phyloP scores from a whole-genome alignment of 2,113 vertebrate genomes.

The Variabilichromis moorii region DNA sequence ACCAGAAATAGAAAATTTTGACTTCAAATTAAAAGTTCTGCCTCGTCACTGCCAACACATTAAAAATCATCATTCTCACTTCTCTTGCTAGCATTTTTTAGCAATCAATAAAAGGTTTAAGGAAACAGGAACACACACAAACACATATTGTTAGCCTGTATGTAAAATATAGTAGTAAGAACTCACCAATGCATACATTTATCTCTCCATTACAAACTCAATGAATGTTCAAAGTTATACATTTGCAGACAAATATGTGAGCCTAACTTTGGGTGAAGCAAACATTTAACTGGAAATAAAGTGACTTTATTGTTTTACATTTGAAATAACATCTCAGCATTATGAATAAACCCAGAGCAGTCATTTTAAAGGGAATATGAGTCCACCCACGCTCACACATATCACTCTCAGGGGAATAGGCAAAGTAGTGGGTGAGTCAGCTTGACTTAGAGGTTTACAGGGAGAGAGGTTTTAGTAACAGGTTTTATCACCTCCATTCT shows the following conservation, averaged over 20 bases:
- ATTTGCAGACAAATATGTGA: not conserved
- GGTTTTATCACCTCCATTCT: conserved; percentile 24
- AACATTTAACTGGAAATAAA: not conserved
- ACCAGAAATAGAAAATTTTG: not conserved
- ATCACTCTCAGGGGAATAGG: not conserved
- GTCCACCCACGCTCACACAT: not conserved
- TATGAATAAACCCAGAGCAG: not conserved
- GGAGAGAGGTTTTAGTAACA: conserved; percentile 18
- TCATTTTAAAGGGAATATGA: not conserved
- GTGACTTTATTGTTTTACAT: not conserved
- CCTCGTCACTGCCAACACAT: not conserved
- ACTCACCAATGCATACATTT: not conserved
- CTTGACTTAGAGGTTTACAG: conserved; percentile 6
- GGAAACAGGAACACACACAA: not conserved
- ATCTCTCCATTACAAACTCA: not conserved
- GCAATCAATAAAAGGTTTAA: not conserved
- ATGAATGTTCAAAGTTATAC: not conserved
- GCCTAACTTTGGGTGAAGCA: not conserved
- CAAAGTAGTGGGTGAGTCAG: conserved; percentile 1
- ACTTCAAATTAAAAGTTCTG: not conserved
- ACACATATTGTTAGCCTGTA: not conserved
- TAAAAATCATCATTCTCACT: not conserved
- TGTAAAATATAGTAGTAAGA: not conserved
- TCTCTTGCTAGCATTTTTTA: not conserved
- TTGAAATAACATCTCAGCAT: not conserved